Base-by-base conservation (phyloP, 1,140 invertebrate species). In the Cyrtorhinus lividipennis region DNA sequence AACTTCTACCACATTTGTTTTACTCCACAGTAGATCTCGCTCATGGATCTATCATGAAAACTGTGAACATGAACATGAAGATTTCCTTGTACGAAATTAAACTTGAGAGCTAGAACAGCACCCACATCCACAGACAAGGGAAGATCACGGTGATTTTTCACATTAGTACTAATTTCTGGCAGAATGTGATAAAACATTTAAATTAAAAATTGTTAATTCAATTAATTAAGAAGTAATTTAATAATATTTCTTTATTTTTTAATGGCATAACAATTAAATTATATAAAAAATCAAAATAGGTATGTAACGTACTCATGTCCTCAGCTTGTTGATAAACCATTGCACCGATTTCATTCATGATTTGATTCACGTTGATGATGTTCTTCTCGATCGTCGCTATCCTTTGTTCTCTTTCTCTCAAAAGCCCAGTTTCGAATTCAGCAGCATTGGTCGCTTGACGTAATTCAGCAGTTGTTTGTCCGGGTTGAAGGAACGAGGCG, bases 361-460 rank as follows among this genome's bases (percentile, higher is more conserved):
- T 93, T 72, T 90, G 83, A 74, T 93, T 93, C 0, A 95, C 86
- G 74, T 95, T 91, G 61, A 90, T 74, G 62, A 96, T 87, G 72
- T 95, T 87, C 2, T 81, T 81, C 76, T 95, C 88, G 56, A 90
- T 87, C 71, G 82, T 78, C 66, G 79, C 79, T 63, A 90, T 81
- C 71, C 83, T 80, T 22, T 83, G 79, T 68, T 88, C 85, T 44
- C 84, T 78, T 65, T 90, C 88, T 24, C 85, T 66, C 45, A 88
- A 68, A 76, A 90, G 78, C 62, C 83, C 85, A 64, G 83, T 82
- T 72, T 89, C 84, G 74, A 88, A 88, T 71, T 88, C 83, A 15
- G 90, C 74, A 48, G 80, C 73, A 1, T 22, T 59, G 8, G 48
- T 53, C 1, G 56, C 44, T 58, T 78, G 75, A 18, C 58, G 25